Evolutionary conservation across 2,888 invertebrate species (phyloP).

Genomic region (Agonopterix alstromeriana): DNA sequence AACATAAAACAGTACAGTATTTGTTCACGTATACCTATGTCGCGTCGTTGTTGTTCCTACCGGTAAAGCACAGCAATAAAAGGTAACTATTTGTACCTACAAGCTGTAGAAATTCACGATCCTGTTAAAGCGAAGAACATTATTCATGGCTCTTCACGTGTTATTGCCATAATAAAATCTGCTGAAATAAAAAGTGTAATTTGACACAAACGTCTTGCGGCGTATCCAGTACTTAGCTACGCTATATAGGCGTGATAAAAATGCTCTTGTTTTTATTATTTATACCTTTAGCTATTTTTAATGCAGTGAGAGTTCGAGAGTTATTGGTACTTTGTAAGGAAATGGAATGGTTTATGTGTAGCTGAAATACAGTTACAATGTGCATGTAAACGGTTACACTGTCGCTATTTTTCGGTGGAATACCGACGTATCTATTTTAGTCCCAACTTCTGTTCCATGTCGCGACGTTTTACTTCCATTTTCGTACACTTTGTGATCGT

Average conservation of each 20-base stretch:
- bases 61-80: too few species aligned
- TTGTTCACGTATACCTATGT: too few species aligned
- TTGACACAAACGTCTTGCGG: constrained; percentile 51
- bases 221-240: constrained; percentile 36
- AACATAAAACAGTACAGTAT: too few species aligned
- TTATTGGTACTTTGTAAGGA: constrained; percentile 5
- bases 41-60: too few species aligned
- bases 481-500: neutral
- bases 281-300: constrained; percentile 11
- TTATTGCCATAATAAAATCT: constrained; percentile 64
- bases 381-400: neutral
- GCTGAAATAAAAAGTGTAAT: constrained; percentile 59
- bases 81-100: neutral
- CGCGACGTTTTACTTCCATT: neutral
- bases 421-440: too few species aligned
- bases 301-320: constrained; percentile 4
- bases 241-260: constrained; percentile 33
- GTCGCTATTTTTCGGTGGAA: too few species aligned
- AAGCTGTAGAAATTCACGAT: neutral
- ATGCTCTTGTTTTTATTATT: constrained; percentile 25
- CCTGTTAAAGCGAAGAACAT: constrained; percentile 9
- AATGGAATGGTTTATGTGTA: constrained; percentile 1
- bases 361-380: neutral
- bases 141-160: constrained; percentile 43
- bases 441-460: neutral